Base-by-base conservation (phyloP, 2,888 invertebrate species). In the Pollenia angustigena region DNA sequence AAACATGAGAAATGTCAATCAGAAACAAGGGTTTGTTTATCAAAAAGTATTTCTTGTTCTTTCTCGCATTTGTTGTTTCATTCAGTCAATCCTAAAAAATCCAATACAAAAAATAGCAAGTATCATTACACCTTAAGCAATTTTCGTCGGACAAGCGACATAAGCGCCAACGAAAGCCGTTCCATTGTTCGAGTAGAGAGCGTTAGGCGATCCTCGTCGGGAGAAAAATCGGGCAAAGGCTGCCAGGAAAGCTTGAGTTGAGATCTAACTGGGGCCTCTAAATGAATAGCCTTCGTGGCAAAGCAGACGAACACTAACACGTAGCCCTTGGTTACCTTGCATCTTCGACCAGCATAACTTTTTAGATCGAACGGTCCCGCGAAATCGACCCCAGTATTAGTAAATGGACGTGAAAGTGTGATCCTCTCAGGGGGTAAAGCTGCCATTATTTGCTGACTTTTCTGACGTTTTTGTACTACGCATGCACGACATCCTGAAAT, bases 201-300 rank as follows among this genome's bases (percentile, higher is more conserved):
- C 48, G 7, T 40, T 23, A 12, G 80, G 80, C 6, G 69, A 58
- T 0, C 87, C 81, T 44, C 86, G 81, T 16, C 86, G 80, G 2
- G 86, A 76, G 12, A 85, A 64, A 54, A 88, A 87, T n/a, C 87
- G 44, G 2, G 75, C 48, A 7, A 85, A 69, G 0, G 82, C 83
- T 11, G 85, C 87, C 2, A 88, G 23, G 16, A 88, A 87, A 1
- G 84, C 71, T 32, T 74, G 42, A 11, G 75, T 87, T 4, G 87
- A 85, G 4, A 85, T 66, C 11, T 79, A 71, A 32, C 72, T 78
- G 6, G 81, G 4, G 44, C 44, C 50, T 81, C 81, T 2, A 84
- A 16, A 4, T 69, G 52, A 14, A 69, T 69, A 4, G 68, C 68
- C 52, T 69, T 69, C n/a, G 68, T 69, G 7, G 68, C 14, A 9